phyloP scores from a whole-genome alignment of 2,113 vertebrate genomes.

The Scortum barcoo region DNA sequence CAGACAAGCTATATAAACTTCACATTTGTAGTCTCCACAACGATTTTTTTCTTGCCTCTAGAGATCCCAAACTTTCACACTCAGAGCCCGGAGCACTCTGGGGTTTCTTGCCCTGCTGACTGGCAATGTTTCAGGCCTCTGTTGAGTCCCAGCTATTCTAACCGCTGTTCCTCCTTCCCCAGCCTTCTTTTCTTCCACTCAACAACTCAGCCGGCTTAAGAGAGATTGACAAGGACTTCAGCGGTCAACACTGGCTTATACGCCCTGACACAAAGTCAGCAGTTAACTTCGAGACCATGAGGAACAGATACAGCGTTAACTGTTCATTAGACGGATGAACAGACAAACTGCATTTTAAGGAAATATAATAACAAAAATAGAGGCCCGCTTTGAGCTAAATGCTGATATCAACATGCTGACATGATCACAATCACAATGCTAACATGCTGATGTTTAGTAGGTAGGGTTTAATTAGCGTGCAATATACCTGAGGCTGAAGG shows the following conservation, averaged over 20 bases:
- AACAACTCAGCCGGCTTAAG: slow-evolving; percentile 48
- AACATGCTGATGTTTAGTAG: neutral
- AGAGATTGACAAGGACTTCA: slow-evolving; percentile 62
- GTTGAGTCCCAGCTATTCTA: slow-evolving; percentile 18
- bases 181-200: slow-evolving; percentile 15
- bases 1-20: slow-evolving; percentile 22
- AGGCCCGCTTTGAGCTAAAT: neutral
- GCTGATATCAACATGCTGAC: neutral
- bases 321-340: slow-evolving; percentile 14
- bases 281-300: slow-evolving; percentile 47
- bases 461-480: neutral
- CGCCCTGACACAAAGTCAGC: slow-evolving; percentile 51
- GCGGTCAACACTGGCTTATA: slow-evolving; percentile 60
- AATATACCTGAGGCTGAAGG: neutral
- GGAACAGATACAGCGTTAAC: slow-evolving; percentile 26
- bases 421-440: neutral
- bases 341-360: neutral
- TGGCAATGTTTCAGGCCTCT: slow-evolving; percentile 29
- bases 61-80: slow-evolving; percentile 35
- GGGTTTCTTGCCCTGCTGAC: slow-evolving; percentile 47
- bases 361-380: neutral
- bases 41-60: slow-evolving; percentile 3
- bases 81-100: neutral
- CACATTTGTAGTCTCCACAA: slow-evolving; percentile 21
- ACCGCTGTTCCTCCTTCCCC: neutral